Conservation (phyloP, 1,140 invertebrate genomes). For the Philopotamus ludificatus region DNA sequence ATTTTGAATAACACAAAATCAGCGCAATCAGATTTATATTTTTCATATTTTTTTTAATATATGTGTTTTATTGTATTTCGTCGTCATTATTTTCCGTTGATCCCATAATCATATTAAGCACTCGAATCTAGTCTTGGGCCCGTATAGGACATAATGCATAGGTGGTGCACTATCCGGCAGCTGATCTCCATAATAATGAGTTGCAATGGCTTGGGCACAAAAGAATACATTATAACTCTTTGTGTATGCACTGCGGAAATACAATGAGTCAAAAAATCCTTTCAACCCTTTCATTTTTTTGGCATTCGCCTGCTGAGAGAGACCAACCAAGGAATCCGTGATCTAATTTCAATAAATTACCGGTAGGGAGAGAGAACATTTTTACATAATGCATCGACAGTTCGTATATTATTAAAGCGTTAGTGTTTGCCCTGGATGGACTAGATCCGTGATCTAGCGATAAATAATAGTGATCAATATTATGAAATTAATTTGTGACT, state of each 20-base stretch:
- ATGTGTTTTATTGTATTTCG: not conserved
- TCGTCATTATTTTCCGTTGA: too few species aligned
- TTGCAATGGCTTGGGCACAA: constrained; percentile 21
- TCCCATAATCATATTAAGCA: constrained; percentile 22
- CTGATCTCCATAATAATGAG: constrained; percentile 39
- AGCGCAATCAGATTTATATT: not conserved
- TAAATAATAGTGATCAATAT: too few species aligned
- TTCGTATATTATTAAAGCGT: not conserved
- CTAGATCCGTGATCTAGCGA: not conserved
- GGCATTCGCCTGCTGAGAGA: constrained; percentile 8
- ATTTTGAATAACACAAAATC: constrained; percentile 33
- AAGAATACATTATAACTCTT: constrained; percentile 41
- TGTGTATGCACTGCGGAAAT: constrained; percentile 11
- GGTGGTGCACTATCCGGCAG: constrained; percentile 1
- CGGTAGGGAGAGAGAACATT: constrained; percentile 23
- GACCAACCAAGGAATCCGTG: constrained; percentile 33
- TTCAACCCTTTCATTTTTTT: constrained; percentile 37
- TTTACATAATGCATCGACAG: constrained; percentile 11
- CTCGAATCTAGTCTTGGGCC: not conserved
- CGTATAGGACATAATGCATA: not conserved
- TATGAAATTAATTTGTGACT: too few species aligned
- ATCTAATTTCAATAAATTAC: constrained; percentile 43
- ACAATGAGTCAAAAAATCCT: constrained; percentile 34
- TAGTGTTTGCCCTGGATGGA: constrained; percentile 3
- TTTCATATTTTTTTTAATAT: too few species aligned